Conservation (phyloP, 2,113 vertebrate genomes). For the Gadus chalcogrammus region DNA sequence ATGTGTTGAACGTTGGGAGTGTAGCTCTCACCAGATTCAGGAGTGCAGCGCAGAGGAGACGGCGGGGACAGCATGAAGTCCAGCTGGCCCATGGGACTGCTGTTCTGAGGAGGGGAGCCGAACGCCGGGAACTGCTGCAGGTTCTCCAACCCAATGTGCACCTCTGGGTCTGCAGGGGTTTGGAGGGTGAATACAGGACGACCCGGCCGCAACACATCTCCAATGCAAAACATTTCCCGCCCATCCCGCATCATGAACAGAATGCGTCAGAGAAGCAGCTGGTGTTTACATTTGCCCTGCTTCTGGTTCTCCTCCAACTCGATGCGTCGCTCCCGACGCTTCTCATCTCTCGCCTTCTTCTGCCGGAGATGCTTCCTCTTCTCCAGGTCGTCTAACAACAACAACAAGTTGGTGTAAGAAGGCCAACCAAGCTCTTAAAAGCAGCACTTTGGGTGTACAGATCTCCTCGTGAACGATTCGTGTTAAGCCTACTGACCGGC, state of each 20-base stretch:
- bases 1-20: no score
- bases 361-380: slow-evolving; percentile 88
- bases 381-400: slow-evolving; percentile 85
- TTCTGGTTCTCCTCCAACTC: slow-evolving; percentile 97
- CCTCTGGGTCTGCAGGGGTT: slow-evolving; percentile 83
- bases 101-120: slow-evolving; percentile 69
- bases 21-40: slow-evolving; percentile 62
- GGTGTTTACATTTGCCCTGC: slow-evolving; percentile 87
- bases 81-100: slow-evolving; percentile 53
- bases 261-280: background rate
- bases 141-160: slow-evolving; percentile 96
- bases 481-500: slow-evolving; percentile 73
- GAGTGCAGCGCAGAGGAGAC: slow-evolving; percentile 72
- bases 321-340: slow-evolving; percentile 89
- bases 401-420: background rate
- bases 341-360: slow-evolving; percentile 93
- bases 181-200: background rate
- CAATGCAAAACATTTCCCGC: background rate
- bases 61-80: slow-evolving; percentile 61
- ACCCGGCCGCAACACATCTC: background rate
- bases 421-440: background rate
- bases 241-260: background rate
- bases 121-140: slow-evolving; percentile 97
- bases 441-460: no score
- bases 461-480: background rate